phyloP scores from a whole-genome alignment of 2,888 invertebrate genomes.

The Meiosimyza platycephala region DNA sequence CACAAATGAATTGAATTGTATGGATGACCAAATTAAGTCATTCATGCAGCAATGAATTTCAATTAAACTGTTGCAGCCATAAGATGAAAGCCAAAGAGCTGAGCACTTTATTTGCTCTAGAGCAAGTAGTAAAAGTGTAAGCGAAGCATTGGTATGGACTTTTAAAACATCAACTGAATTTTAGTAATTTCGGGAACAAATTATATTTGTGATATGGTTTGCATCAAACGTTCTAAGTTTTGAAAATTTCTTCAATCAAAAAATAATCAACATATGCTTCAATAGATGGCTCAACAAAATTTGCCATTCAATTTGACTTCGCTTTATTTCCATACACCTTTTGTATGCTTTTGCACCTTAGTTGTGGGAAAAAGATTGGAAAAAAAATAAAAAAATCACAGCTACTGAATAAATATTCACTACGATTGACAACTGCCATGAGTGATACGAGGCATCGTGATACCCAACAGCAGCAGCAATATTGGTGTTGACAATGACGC shows the following conservation, averaged over 20 bases:
- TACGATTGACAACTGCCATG: slow-evolving; percentile 22
- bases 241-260: too few relatives aligned
- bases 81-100: slow-evolving; percentile 29
- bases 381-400: too few relatives aligned
- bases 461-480: slow-evolving; percentile 39
- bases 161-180: not conserved
- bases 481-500: not conserved
- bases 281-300: too few relatives aligned
- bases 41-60: slow-evolving; percentile 46
- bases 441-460: slow-evolving; percentile 42
- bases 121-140: too few relatives aligned
- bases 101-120: not conserved
- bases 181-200: not conserved
- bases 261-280: too few relatives aligned
- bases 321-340: too few relatives aligned
- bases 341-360: too few relatives aligned
- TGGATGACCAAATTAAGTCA: slow-evolving; percentile 43
- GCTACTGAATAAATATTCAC: slow-evolving; percentile 13
- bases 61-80: slow-evolving; percentile 37
- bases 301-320: too few relatives aligned
- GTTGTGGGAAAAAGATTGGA: too few relatives aligned
- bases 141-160: not conserved
- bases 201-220: too few relatives aligned
- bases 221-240: too few relatives aligned
- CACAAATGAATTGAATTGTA: slow-evolving; percentile 34